Evolutionary conservation across 2,797 vertebrate genomes (phyloP).

Genomic region (Semaprochilodus insignis): DNA sequence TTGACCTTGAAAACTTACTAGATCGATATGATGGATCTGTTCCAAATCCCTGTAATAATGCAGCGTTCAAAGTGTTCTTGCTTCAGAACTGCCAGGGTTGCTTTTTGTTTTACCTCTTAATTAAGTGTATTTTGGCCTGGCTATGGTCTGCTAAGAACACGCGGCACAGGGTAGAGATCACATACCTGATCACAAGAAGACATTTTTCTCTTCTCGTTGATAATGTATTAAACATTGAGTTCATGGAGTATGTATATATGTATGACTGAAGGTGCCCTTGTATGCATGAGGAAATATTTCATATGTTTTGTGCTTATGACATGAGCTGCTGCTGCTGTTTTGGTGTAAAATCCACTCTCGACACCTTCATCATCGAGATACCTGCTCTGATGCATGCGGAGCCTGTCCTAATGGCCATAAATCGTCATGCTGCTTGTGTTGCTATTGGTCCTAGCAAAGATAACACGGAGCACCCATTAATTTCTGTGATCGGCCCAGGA

Average conservation of each 20-base stretch:
- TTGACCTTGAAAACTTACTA: slow-evolving; percentile 2
- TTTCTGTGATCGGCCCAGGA: slow-evolving; percentile 22
- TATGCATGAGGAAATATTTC: not conserved
- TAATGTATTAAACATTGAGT: not conserved
- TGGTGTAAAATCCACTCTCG: not conserved
- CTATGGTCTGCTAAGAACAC: no score
- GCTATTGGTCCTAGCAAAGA: not conserved
- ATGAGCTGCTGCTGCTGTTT: not conserved
- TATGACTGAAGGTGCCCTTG: not conserved
- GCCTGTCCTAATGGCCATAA: slow-evolving; percentile 4
- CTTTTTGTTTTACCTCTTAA: no score
- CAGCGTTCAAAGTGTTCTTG: not conserved
- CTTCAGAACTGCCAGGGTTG: no score
- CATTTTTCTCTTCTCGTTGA: no score
- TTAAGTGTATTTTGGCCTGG: no score
- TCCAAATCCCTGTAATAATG: not conserved
- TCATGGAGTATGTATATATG: not conserved
- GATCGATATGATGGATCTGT: not conserved
- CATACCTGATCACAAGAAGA: no score
- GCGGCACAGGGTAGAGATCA: no score
- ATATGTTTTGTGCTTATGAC: not conserved
- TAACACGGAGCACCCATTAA: slow-evolving; percentile 13
- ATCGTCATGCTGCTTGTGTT: slow-evolving; percentile 11
- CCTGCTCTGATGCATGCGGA: not conserved
- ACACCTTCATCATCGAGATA: not conserved